Conservation (phyloP, 2,888 invertebrate species). For the Noctua janthina region DNA sequence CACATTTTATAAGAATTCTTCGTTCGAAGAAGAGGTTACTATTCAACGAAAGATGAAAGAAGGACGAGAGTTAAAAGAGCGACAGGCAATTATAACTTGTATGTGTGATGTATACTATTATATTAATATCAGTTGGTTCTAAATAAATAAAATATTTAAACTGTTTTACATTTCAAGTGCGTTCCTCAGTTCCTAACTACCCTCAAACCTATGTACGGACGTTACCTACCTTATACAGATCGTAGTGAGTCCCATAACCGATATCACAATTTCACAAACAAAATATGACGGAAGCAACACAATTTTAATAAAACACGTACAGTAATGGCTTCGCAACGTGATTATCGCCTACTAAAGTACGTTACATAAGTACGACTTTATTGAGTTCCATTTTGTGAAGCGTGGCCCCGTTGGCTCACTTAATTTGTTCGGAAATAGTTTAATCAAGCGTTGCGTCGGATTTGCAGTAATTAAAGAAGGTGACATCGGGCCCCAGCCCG, state of each 20-base stretch:
- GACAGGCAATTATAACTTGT: neutral
- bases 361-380: conserved; percentile 60
- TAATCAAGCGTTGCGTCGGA: conserved; percentile 79
- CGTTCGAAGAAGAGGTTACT: neutral
- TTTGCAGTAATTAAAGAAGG: conserved; percentile 83
- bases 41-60: too few species aligned
- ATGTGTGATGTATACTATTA: neutral
- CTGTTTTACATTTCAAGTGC: neutral
- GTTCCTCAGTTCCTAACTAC: neutral
- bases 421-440: conserved; percentile 81
- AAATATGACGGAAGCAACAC: conserved; percentile 38
- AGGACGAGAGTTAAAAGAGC: neutral
- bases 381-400: conserved; percentile 69
- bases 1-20: neutral
- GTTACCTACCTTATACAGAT: too few species aligned
- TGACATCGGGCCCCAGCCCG: conserved; percentile 72
- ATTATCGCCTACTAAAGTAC: conserved; percentile 57
- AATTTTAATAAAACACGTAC: conserved; percentile 53
- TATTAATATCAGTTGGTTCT: neutral
- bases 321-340: conserved; percentile 51
- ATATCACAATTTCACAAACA: conserved; percentile 31
- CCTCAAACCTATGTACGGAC: too few species aligned
- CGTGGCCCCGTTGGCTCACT: conserved; percentile 66
- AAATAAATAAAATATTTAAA: neutral
- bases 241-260: neutral